These are phyloP conservation scores for Neuroscelio doddi DNA, from an alignment of 2,888 invertebrate species.

Conservation along the genomic window DNA sequence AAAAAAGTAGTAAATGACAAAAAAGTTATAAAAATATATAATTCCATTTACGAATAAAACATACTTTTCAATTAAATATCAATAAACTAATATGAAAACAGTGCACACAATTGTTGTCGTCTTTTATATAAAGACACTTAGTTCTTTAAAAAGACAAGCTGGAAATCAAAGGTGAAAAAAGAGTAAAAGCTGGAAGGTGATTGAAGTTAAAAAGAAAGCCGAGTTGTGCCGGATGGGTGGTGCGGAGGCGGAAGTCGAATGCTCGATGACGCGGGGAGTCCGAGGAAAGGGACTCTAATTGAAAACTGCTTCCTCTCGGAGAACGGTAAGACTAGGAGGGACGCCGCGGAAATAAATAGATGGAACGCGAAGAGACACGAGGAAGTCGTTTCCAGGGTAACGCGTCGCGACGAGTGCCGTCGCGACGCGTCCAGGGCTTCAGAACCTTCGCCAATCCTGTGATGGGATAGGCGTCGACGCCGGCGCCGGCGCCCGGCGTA, in stretches of 20 bases:
- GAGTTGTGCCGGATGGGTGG: slow-evolving; percentile 24
- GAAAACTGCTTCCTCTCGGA: slow-evolving; percentile 64
- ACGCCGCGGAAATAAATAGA: slow-evolving; percentile 35
- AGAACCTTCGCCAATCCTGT: slow-evolving; percentile 43
- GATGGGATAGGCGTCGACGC: slow-evolving; percentile 38
- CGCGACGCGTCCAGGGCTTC: slow-evolving; percentile 43
- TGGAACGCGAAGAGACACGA: slow-evolving; percentile 46
- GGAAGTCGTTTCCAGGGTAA: slow-evolving; percentile 67
- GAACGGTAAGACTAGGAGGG: slow-evolving; percentile 36
- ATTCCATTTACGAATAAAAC: no score
- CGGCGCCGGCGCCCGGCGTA: slow-evolving; percentile 40
- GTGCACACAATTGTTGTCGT: no score
- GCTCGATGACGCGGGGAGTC: slow-evolving; percentile 29
- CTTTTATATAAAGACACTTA: no score
- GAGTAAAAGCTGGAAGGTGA: slow-evolving; percentile 16
- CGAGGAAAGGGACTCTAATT: slow-evolving; percentile 64
- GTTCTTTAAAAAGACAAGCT: slow-evolving; percentile 20
- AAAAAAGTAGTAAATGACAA: no score
- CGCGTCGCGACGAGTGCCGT: slow-evolving; percentile 64
- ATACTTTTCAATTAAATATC: no score
- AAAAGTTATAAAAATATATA: no score
- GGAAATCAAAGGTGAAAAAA: slow-evolving; percentile 23
- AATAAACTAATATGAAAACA: no score
- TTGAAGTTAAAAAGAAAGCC: slow-evolving; percentile 36
- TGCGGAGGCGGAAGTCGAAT: slow-evolving; percentile 20